phyloP scores from a whole-genome alignment of 2,888 invertebrate genomes.

The Macrosiphum euphorbiae region DNA sequence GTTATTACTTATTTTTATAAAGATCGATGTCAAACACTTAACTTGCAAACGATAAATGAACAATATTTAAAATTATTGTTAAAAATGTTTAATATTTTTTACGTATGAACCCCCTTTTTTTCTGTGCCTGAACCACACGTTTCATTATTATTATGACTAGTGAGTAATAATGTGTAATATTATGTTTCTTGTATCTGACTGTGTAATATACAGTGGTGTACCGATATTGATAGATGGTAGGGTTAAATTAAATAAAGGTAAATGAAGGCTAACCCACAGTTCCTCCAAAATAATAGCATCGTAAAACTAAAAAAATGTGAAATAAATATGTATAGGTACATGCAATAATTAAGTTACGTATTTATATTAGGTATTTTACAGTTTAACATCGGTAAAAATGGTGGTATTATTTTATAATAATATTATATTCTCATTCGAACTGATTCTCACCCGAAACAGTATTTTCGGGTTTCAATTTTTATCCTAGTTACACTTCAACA shows the following conservation, averaged over 20 bases:
- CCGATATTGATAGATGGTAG: too few species aligned
- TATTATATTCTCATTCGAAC: background rate
- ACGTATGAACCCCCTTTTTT: too few species aligned
- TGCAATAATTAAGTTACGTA: background rate
- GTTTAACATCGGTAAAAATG: background rate
- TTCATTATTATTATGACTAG: too few species aligned
- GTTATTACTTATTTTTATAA: background rate
- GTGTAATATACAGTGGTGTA: background rate
- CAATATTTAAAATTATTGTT: background rate
- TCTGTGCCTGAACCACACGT: too few species aligned
- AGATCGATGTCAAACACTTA: background rate
- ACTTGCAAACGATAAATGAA: background rate
- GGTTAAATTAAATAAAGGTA: background rate
- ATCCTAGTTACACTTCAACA: background rate
- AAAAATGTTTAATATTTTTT: too few species aligned
- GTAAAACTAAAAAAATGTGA: too few species aligned
- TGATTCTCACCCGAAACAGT: background rate
- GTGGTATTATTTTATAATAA: background rate
- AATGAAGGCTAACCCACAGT: background rate
- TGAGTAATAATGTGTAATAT: too few species aligned
- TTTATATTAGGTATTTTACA: background rate
- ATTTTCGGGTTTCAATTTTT: background rate
- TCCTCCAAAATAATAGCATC: too few species aligned
- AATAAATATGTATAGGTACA: too few species aligned
- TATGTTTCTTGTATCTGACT: too few species aligned